Evolutionary conservation across 2,113 vertebrate species (phyloP).

Genomic region (Cynoglossus semilaevis): DNA sequence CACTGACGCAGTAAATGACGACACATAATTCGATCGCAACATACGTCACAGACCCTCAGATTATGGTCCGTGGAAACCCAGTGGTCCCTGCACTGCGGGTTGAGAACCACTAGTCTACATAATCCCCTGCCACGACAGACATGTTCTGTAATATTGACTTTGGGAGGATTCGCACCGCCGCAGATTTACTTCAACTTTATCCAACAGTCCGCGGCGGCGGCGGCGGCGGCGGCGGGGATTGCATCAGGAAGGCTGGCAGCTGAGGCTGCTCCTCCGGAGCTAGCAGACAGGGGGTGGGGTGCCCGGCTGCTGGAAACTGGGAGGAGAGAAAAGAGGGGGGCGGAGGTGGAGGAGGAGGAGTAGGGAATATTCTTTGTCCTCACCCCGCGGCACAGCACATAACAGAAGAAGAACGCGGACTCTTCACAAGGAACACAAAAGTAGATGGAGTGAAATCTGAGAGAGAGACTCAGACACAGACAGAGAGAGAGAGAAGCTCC

Average conservation of each 20-base stretch:
- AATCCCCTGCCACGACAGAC: too few species aligned
- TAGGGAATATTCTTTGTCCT: constrained; percentile 74
- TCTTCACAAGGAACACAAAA: neutral
- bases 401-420: constrained; percentile 34
- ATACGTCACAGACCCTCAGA: too few species aligned
- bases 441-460: constrained; percentile 53
- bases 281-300: constrained; percentile 56
- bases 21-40: too few species aligned
- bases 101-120: too few species aligned
- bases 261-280: constrained; percentile 25
- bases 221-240: constrained; percentile 24
- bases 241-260: constrained; percentile 57
- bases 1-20: too few species aligned
- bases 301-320: constrained; percentile 33
- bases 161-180: neutral
- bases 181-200: neutral
- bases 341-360: constrained; percentile 22
- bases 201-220: neutral
- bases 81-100: too few species aligned
- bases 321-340: constrained; percentile 34
- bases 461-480: neutral
- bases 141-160: too few species aligned
- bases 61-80: too few species aligned
- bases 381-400: constrained; percentile 47
- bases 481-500: neutral